phyloP scores from a whole-genome alignment of 2,113 vertebrate species.

The Damaliscus lunatus region DNA sequence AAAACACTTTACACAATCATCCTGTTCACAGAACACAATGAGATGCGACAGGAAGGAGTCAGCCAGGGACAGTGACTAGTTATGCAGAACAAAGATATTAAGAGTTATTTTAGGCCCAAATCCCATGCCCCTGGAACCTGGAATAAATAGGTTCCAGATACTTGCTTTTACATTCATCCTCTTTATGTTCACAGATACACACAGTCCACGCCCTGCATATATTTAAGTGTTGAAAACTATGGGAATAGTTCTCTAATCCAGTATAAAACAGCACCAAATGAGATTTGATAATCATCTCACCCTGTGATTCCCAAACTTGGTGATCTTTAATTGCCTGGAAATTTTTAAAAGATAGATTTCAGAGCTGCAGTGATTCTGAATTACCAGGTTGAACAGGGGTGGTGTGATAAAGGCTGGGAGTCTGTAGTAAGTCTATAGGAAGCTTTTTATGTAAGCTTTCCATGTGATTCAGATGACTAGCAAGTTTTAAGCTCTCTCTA shows the following conservation, averaged over 20 bases:
- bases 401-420: not conserved
- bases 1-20: not conserved
- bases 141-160: constrained; percentile 66
- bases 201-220: not conserved
- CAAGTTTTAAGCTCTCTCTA: not conserved
- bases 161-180: constrained; percentile 27
- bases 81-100: constrained; percentile 27
- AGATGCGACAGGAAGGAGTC: constrained; percentile 17
- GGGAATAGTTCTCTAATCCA: not conserved
- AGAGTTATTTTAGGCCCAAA: constrained; percentile 26
- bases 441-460: not conserved
- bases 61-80: constrained; percentile 1
- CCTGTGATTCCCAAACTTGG: not conserved
- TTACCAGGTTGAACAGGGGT: not conserved
- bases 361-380: not conserved
- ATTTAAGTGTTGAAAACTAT: not conserved
- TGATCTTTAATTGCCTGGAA: not conserved
- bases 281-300: not conserved
- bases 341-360: not conserved
- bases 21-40: not conserved
- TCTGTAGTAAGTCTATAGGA: not conserved
- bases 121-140: constrained; percentile 31
- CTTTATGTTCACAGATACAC: not conserved
- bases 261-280: not conserved
- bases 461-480: not conserved